Percentiles rank a stretch among this genome's conserved stretches.
Evolutionary conservation across 2,797 vertebrate genomes (phyloP).

Genomic region (Peromyscus eremicus): DNA sequence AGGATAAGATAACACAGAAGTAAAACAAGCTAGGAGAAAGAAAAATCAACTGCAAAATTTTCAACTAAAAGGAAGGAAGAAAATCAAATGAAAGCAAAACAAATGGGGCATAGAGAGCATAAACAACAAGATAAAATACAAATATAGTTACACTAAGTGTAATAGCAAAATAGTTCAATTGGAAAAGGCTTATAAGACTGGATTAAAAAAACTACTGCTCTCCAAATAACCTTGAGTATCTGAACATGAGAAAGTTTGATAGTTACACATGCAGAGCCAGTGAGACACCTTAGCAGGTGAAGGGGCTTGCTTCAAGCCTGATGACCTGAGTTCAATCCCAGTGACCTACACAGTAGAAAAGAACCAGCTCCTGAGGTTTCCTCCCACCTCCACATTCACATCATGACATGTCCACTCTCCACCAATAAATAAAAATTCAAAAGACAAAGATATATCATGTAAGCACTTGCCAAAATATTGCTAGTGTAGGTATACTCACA

Average conservation of each 20-base stretch:
- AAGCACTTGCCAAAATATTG: not conserved
- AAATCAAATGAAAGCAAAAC: not conserved
- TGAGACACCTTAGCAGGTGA: not conserved
- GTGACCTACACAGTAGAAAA: not conserved
- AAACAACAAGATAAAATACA: slow-evolving; percentile 1
- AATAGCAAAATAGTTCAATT: not conserved
- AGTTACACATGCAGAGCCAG: not conserved
- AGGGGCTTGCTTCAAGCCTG: not conserved
- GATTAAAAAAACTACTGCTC: not conserved
- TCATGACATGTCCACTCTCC: not conserved
- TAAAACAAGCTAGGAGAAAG: slow-evolving; percentile 1
- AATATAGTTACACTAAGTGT: not conserved
- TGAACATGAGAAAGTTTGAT: not conserved
- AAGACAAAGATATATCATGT: not conserved
- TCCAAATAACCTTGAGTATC: not conserved
- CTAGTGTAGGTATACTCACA: not conserved
- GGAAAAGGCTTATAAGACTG: not conserved
- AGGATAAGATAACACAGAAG: slow-evolving; percentile 37
- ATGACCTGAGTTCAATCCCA: fast-evolving
- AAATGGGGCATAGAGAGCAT: not conserved
- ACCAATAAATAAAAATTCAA: not conserved
- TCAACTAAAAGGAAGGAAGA: slow-evolving; percentile 44
- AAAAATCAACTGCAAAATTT: slow-evolving; percentile 7
- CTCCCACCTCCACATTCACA: not conserved
- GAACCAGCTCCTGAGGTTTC: too few relatives aligned